phyloP scores from a whole-genome alignment of 2,113 vertebrate species.

The Vulpes lagopus region DNA sequence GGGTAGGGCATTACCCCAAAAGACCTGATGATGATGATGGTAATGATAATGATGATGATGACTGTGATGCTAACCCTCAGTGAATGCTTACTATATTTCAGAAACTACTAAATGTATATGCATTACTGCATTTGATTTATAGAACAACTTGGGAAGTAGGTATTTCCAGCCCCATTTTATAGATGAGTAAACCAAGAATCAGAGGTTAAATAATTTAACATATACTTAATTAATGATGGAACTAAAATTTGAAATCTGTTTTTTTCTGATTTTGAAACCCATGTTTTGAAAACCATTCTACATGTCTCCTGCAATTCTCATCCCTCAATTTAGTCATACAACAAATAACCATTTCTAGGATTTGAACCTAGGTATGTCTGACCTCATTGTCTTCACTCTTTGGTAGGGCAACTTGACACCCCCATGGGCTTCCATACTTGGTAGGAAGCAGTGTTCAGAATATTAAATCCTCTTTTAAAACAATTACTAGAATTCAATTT shows the following conservation, averaged over 20 bases:
- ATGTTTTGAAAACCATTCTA: neutral
- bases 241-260: neutral
- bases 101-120: neutral
- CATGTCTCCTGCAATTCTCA: neutral
- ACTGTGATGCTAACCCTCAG: neutral
- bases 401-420: neutral
- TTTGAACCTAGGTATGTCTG: neutral
- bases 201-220: neutral
- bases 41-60: neutral
- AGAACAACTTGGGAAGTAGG: neutral
- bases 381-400: neutral
- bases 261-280: neutral
- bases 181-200: neutral
- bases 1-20: neutral
- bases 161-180: neutral
- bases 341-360: neutral
- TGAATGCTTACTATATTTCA: neutral
- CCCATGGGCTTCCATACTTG: neutral
- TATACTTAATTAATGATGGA: neutral
- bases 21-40: neutral
- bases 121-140: neutral
- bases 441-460: neutral
- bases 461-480: neutral
- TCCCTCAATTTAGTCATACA: neutral
- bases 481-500: neutral